Evolutionary conservation across 35 echinoderm and acorn worm genomes (phyloP).

Genomic region (Stichopus chloronotus): DNA sequence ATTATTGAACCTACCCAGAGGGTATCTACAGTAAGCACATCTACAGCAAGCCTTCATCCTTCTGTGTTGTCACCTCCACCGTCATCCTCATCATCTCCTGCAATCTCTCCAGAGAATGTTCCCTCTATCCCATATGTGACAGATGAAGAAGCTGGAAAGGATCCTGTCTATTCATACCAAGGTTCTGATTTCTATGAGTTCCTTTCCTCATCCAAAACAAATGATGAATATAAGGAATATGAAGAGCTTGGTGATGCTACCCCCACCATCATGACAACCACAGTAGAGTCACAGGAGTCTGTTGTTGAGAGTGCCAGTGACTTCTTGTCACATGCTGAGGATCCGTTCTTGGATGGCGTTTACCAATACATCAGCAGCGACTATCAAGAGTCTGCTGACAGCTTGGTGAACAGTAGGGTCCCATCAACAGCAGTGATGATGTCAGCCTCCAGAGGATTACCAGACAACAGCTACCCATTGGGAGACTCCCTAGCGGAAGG

Average conservation of each 20-base stretch:
- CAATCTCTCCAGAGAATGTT: neutral
- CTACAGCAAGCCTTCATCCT: neutral
- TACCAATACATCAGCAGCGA: neutral
- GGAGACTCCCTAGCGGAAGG: neutral
- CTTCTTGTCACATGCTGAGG: neutral
- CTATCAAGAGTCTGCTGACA: neutral
- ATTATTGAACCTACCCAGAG: neutral
- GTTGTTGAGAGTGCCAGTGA: neutral
- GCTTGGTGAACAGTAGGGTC: neutral
- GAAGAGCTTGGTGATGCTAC: neutral
- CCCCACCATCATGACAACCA: neutral
- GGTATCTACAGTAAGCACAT: neutral
- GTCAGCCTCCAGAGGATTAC: neutral
- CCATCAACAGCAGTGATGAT: neutral
- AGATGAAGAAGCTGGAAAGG: neutral
- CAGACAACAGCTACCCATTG: neutral
- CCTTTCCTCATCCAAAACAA: neutral
- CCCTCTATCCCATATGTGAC: too few species aligned
- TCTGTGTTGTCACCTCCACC: neutral
- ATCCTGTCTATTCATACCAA: neutral
- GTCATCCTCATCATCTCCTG: neutral
- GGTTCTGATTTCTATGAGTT: neutral
- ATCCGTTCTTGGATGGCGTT: neutral
- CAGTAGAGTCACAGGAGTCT: neutral
- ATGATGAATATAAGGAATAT: neutral